Percentiles rank a stretch among this genome's conserved stretches.
Evolutionary conservation across 2,888 invertebrate species (phyloP).

Genomic region (Malachius bipustulatus): DNA sequence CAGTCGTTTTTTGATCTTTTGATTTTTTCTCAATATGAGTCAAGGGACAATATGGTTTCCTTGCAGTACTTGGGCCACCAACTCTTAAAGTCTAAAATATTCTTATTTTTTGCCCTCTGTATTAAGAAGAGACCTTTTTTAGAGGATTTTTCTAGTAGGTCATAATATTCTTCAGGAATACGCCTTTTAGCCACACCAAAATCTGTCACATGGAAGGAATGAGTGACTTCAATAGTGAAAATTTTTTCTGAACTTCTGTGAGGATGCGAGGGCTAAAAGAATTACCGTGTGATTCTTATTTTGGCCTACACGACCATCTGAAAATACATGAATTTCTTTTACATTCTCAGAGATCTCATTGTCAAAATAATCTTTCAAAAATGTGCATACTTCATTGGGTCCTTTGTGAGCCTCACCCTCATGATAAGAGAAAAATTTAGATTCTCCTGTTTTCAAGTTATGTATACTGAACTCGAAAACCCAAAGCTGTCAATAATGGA

Average conservation of each 20-base stretch:
- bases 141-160: constrained; percentile 1
- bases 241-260: too few relatives aligned
- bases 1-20: not conserved
- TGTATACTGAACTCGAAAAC: too few relatives aligned
- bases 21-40: not conserved
- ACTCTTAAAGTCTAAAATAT: not conserved
- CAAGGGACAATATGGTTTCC: constrained; percentile 1
- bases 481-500: too few relatives aligned
- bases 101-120: not conserved
- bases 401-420: constrained; percentile 13
- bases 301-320: too few relatives aligned
- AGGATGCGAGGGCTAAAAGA: too few relatives aligned
- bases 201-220: too few relatives aligned
- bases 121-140: not conserved
- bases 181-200: too few relatives aligned
- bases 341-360: too few relatives aligned
- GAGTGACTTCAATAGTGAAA: too few relatives aligned
- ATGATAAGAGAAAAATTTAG: constrained; percentile 12
- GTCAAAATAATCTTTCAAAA: constrained; percentile 9
- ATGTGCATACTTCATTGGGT: constrained; percentile 11
- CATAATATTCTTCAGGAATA: constrained; percentile 3
- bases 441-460: constrained; percentile 12
- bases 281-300: too few relatives aligned
- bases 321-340: too few relatives aligned
- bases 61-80: constrained; percentile 3